Evolutionary conservation across 1,140 invertebrate species (phyloP), one percentile per base, ranked within the genome.

Genomic region (Ceratosolen fusciceps): DNA sequence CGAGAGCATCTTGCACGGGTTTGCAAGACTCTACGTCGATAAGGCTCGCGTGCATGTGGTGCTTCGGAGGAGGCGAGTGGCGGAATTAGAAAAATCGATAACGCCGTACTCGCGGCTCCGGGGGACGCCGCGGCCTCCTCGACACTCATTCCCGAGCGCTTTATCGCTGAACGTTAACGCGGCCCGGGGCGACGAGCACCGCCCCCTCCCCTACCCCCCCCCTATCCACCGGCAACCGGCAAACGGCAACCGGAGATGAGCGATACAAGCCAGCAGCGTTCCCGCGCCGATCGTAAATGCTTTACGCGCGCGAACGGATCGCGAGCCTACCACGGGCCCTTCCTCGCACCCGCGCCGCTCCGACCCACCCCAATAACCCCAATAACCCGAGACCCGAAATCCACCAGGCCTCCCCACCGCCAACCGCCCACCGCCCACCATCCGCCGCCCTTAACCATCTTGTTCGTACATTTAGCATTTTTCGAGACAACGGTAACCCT

Each of bases 71-170:
- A 2, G 21, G 58, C 58, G 58, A 34, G 21, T 52, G 19, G 37
- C 60, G 24, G 29, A 76, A 76, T 76, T 76, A 68, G 74, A 67
- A 67, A 37, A 14, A 67, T 31, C 80, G 47, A 75, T 75, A 75
- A 21, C 12, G 39, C 39, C 39, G n/a, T n/a, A n/a, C n/a, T 43
- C 39, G 12, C 39, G 39, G 39, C n/a, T n/a, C 52, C 8, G 54
- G n/a, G 54, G 34, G 24, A 16, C n/a, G 56, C 26, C 31, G 26
- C 21, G 5, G 39, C 56, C 56, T 43, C n/a, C 37, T 19, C 19
- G 58, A n/a, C 71, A 19, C 24, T 9, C n/a, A 31, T 31, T 24
- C 71, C 37, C 29, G 26, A n/a, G 71, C 52, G 49, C 60, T 74
- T 74, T 60, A 74, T 74, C 72, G 72, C 72, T 21, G 49, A 58